Evolutionary conservation across 1,140 invertebrate genomes (phyloP).

Genomic region (Temnothorax curvispinosus): DNA sequence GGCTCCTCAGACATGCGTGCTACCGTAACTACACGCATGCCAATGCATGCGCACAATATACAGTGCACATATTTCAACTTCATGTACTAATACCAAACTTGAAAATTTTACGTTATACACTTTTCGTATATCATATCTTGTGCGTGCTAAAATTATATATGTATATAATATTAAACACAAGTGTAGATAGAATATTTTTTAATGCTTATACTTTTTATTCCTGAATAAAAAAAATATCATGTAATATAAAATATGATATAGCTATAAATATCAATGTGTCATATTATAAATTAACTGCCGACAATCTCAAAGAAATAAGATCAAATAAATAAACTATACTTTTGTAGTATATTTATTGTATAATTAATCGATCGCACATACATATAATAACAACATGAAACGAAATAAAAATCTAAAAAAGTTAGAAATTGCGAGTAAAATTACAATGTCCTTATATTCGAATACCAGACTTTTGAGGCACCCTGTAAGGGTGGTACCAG

Average conservation of each 20-base stretch:
- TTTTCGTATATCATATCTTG: background rate
- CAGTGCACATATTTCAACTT: constrained; percentile 7
- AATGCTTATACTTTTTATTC: background rate
- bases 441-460: background rate
- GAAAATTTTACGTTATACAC: background rate
- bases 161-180: background rate
- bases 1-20: constrained; percentile 63
- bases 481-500: constrained; percentile 9
- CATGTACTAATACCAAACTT: background rate
- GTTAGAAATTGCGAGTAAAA: background rate
- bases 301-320: background rate
- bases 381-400: background rate
- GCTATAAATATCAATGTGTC: background rate
- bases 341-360: background rate
- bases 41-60: background rate
- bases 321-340: background rate
- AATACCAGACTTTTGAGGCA: constrained; percentile 12
- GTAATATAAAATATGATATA: too few species aligned
- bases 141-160: background rate
- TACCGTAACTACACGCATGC: background rate
- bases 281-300: background rate
- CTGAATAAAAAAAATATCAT: background rate
- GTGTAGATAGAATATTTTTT: background rate
- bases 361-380: background rate
- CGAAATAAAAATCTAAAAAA: background rate